A percentile compares a stretch with the other conserved stretches of the same genome.
Conservation (phyloP, 2,113 vertebrate species). For the Onychostoma macrolepis region DNA sequence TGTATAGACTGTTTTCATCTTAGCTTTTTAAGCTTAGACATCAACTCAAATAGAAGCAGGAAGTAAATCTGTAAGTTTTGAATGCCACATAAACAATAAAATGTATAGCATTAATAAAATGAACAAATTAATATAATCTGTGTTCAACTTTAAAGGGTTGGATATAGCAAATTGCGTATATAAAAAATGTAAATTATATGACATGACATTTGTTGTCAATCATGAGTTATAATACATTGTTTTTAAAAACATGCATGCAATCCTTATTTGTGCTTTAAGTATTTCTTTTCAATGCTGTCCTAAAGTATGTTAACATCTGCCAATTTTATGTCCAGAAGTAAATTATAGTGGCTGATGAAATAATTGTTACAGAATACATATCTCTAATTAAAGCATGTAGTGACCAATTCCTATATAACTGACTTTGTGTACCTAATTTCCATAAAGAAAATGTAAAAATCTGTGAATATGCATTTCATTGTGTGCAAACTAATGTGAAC, state of each 20-base stretch:
- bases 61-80: neutral
- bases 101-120: neutral
- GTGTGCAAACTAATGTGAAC: neutral
- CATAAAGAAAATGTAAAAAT: neutral
- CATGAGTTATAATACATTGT: neutral
- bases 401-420: neutral
- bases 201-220: neutral
- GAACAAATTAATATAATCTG: neutral
- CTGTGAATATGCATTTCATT: neutral
- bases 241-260: neutral
- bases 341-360: neutral
- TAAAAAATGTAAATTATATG: neutral
- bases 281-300: neutral
- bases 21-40: neutral
- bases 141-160: neutral
- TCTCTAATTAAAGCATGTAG: neutral
- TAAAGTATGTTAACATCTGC: neutral
- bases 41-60: neutral
- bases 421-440: neutral
- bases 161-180: too few relatives aligned
- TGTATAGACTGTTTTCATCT: too few relatives aligned
- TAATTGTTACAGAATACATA: neutral
- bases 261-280: neutral
- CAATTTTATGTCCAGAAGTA: neutral
- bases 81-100: neutral